phyloP scores from a whole-genome alignment of 2,888 invertebrate species.

The Harpalus rufipes region DNA sequence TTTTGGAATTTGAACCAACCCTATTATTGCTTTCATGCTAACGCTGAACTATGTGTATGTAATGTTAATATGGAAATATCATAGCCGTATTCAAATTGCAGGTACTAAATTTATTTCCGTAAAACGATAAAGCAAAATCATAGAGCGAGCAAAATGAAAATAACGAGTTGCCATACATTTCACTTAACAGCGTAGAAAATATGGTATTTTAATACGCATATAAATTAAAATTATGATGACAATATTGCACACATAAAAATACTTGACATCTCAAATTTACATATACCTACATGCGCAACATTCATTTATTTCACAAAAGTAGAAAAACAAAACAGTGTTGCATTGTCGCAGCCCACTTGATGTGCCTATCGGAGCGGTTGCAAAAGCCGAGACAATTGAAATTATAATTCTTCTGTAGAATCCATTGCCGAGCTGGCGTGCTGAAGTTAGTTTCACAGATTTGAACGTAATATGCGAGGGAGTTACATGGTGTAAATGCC shows the following conservation, averaged over 20 bases:
- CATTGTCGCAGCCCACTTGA: constrained; percentile 49
- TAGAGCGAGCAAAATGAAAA: constrained; percentile 35
- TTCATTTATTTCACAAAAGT: constrained; percentile 60
- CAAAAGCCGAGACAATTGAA: constrained; percentile 57
- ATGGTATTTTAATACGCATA: constrained; percentile 60
- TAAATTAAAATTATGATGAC: constrained; percentile 65
- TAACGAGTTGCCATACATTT: constrained; percentile 38
- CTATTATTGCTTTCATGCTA: too few relatives aligned
- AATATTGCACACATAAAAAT: constrained; percentile 63
- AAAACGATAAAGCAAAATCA: constrained; percentile 33
- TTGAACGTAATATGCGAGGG: constrained; percentile 45
- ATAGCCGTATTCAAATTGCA: background rate
- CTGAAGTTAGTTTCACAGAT: constrained; percentile 53
- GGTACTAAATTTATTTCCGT: constrained; percentile 39
- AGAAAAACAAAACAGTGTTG: constrained; percentile 52
- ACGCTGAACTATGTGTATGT: background rate
- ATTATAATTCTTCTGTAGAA: constrained; percentile 48
- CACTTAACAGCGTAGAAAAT: constrained; percentile 56
- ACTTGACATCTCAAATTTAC: constrained; percentile 62
- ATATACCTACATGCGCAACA: constrained; percentile 58
- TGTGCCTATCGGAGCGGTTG: constrained; percentile 46
- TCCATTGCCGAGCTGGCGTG: constrained; percentile 30
- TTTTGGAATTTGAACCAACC: too few relatives aligned
- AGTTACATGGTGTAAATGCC: constrained; percentile 51
- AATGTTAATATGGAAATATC: background rate